Percentiles rank a stretch among this genome's conserved stretches.
Evolutionary conservation across 2,113 vertebrate species (phyloP).

Genomic region (Jaculus jaculus): DNA sequence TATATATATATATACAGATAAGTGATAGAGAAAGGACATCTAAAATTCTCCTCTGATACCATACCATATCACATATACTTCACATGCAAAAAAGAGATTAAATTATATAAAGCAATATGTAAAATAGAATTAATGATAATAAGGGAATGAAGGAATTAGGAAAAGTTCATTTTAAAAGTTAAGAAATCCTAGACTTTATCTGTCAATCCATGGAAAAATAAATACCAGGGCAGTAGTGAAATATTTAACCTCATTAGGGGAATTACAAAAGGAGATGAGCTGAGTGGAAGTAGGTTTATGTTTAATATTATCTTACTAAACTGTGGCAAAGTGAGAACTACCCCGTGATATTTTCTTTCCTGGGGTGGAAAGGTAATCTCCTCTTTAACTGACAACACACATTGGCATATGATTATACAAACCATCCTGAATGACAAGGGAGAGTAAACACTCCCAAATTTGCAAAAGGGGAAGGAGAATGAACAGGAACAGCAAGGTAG

Average conservation of each 20-base stretch:
- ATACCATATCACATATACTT: no score
- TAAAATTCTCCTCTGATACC: no score
- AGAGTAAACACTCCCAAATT: background rate
- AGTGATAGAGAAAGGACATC: no score
- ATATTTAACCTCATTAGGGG: background rate
- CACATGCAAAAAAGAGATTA: no score
- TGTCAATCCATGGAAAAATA: background rate
- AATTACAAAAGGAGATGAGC: background rate
- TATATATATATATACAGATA: no score
- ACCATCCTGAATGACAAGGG: background rate
- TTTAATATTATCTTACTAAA: background rate
- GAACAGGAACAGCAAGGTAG: background rate
- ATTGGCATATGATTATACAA: background rate
- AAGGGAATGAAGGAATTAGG: background rate
- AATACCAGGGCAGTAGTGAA: background rate
- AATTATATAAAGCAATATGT: background rate
- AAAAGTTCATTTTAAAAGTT: background rate
- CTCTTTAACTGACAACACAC: background rate
- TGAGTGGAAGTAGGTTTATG: background rate
- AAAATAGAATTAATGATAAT: conserved; percentile 21
- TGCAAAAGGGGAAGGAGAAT: background rate
- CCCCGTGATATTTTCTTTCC: background rate
- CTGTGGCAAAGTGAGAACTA: background rate
- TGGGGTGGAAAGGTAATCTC: background rate
- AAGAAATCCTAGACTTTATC: background rate